Evolutionary conservation across 92 coral and sea anemone species (phyloP).

Genomic region (Porites lobata): DNA sequence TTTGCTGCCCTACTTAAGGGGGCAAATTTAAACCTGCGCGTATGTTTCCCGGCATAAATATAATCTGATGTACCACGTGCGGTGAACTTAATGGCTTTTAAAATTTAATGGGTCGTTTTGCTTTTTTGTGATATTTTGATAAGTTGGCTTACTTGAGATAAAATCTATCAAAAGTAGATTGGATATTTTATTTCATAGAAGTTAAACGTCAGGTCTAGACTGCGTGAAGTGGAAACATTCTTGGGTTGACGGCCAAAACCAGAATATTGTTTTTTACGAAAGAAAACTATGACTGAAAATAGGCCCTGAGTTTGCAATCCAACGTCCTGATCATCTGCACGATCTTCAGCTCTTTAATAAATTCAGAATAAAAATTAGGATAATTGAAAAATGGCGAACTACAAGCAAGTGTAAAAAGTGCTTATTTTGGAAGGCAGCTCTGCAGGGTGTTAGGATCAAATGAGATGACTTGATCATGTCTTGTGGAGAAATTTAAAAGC

Average conservation of each 20-base stretch:
- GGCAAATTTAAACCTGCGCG: too few relatives aligned
- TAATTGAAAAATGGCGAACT: too few relatives aligned
- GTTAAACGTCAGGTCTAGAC: not conserved
- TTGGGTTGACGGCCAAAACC: not conserved
- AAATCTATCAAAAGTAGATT: not conserved
- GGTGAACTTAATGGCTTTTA: not conserved
- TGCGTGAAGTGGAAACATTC: not conserved
- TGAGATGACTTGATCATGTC: too few relatives aligned
- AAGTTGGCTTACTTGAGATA: not conserved
- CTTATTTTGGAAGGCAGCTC: too few relatives aligned
- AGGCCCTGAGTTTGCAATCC: not conserved
- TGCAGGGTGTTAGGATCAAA: too few relatives aligned
- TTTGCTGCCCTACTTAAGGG: too few relatives aligned
- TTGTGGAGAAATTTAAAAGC: too few relatives aligned
- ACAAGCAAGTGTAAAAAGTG: too few relatives aligned
- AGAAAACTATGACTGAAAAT: too few relatives aligned
- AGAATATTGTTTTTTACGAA: not conserved
- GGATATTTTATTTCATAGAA: not conserved
- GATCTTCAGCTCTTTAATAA: too few relatives aligned
- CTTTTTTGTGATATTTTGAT: not conserved
- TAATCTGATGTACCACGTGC: too few relatives aligned
- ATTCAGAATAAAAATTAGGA: too few relatives aligned
- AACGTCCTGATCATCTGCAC: not conserved
- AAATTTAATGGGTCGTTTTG: not conserved
- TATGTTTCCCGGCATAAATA: not conserved